Conservation (phyloP, 92 coral and sea anemone genomes). For the Chrysogorgia sp. region DNA sequence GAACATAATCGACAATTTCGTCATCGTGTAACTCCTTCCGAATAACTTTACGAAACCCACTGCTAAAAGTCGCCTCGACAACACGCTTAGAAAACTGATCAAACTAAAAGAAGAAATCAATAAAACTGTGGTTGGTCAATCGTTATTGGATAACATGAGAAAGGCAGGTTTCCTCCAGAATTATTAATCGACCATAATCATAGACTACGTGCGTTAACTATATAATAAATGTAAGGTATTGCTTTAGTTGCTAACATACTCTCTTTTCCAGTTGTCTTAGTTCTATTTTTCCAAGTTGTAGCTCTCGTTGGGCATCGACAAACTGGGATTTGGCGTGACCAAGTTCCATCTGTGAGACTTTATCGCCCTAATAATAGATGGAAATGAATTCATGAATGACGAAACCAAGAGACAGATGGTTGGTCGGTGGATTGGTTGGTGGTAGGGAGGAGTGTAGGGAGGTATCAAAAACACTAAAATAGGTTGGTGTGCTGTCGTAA, state of each 20-base stretch:
- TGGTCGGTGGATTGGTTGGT: too few relatives aligned
- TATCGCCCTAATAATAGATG: constrained; percentile 61
- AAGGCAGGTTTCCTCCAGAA: too few relatives aligned
- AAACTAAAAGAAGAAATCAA: constrained; percentile 60
- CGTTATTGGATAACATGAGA: too few relatives aligned
- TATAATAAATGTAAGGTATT: too few relatives aligned
- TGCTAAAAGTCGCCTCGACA: constrained; percentile 71
- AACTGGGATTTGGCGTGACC: constrained; percentile 92
- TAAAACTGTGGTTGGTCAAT: neutral
- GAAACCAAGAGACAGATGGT: neutral
- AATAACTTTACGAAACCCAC: constrained; percentile 55
- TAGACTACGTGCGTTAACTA: too few relatives aligned
- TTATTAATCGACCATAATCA: too few relatives aligned
- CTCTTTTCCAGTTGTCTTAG: constrained; percentile 79
- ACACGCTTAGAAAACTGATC: constrained; percentile 79
- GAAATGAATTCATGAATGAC: too few relatives aligned
- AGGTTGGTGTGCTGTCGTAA: too few relatives aligned
- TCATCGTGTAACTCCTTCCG: constrained; percentile 85
- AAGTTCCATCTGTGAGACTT: constrained; percentile 71
- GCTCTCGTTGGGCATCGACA: constrained; percentile 85
- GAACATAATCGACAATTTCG: constrained; percentile 77
- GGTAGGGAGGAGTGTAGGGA: neutral
- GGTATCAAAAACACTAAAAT: too few relatives aligned
- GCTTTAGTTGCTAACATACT: constrained; percentile 44
- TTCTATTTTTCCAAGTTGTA: constrained; percentile 85